Evolutionary conservation across 2,113 vertebrate genomes (phyloP).

Genomic region (Buteo buteo): DNA sequence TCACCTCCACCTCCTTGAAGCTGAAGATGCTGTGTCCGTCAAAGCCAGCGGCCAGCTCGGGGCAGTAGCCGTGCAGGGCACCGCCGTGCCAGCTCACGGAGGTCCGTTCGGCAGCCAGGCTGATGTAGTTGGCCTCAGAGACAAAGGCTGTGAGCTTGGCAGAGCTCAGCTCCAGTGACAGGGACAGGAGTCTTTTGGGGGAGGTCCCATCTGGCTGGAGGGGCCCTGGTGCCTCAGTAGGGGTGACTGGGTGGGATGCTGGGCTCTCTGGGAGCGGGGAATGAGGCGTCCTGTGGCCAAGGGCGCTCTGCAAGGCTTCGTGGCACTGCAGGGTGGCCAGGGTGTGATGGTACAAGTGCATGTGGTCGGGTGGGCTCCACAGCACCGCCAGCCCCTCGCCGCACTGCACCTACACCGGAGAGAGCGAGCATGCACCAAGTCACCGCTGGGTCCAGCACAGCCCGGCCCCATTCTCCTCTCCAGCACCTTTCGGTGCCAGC

Average conservation of each 20-base stretch:
- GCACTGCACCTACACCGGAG: slow-evolving; percentile 76
- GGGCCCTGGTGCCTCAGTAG: background rate
- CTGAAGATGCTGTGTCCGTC: slow-evolving; percentile 90
- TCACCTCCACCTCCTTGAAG: slow-evolving; percentile 82
- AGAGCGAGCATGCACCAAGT: background rate
- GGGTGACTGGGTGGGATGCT: background rate
- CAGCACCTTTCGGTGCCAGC: rapidly evolving
- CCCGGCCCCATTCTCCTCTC: rapidly evolving
- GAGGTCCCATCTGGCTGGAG: background rate
- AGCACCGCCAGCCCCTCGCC: slow-evolving; percentile 79
- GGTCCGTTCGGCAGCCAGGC: slow-evolving; percentile 77
- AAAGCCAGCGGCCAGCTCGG: slow-evolving; percentile 82
- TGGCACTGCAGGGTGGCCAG: slow-evolving; percentile 80
- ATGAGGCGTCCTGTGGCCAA: background rate
- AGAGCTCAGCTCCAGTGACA: slow-evolving; percentile 81
- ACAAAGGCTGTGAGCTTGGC: slow-evolving; percentile 83
- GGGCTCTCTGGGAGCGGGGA: background rate
- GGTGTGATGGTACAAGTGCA: slow-evolving; percentile 91
- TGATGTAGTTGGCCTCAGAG: slow-evolving; percentile 82
- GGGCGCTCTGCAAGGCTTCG: slow-evolving; percentile 43
- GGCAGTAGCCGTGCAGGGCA: slow-evolving; percentile 76
- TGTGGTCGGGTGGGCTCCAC: slow-evolving; percentile 91
- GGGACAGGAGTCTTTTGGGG: slow-evolving; percentile 62
- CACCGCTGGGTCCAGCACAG: background rate
- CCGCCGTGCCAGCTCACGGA: slow-evolving; percentile 71